A percentile compares a stretch with the other conserved stretches of the same genome.
Conservation (phyloP, 2,113 vertebrate genomes). For the Spermophilus dauricus region DNA sequence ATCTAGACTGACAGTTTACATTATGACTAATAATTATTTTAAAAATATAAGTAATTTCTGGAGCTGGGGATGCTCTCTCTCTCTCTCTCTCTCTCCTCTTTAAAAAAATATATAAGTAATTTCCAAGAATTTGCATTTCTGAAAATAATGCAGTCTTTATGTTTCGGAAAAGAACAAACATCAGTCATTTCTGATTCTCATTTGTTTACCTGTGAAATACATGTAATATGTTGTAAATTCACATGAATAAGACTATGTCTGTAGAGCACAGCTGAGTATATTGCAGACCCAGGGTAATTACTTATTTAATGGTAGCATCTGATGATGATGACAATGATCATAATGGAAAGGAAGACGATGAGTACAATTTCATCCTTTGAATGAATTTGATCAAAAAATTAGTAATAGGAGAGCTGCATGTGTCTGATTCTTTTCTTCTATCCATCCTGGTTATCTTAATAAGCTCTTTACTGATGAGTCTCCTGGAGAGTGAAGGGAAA, state of each 20-base stretch:
- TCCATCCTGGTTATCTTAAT: background rate
- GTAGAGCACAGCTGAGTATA: background rate
- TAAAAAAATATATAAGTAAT: background rate
- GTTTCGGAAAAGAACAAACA: background rate
- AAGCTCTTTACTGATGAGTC: background rate
- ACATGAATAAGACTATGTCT: background rate
- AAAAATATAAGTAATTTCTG: constrained; percentile 3
- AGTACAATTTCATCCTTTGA: constrained; percentile 1
- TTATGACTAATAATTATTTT: background rate
- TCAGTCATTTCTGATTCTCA: constrained; percentile 35
- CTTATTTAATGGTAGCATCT: constrained; percentile 29
- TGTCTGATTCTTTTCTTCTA: background rate
- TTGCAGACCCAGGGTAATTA: background rate
- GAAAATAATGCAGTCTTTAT: background rate
- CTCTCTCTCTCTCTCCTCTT: too few species aligned
- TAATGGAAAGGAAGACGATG: background rate
- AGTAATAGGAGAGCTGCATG: background rate
- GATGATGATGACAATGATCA: background rate
- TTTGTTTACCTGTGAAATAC: background rate
- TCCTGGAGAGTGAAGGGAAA: background rate
- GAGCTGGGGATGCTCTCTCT: too few species aligned
- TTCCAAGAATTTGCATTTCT: background rate
- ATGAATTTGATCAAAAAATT: constrained; percentile 40
- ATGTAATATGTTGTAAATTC: background rate
- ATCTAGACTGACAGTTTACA: background rate